A percentile compares a stretch with the other conserved stretches of the same genome.
Conservation (phyloP, 2,113 vertebrate genomes). For the Balaeniceps rex region DNA sequence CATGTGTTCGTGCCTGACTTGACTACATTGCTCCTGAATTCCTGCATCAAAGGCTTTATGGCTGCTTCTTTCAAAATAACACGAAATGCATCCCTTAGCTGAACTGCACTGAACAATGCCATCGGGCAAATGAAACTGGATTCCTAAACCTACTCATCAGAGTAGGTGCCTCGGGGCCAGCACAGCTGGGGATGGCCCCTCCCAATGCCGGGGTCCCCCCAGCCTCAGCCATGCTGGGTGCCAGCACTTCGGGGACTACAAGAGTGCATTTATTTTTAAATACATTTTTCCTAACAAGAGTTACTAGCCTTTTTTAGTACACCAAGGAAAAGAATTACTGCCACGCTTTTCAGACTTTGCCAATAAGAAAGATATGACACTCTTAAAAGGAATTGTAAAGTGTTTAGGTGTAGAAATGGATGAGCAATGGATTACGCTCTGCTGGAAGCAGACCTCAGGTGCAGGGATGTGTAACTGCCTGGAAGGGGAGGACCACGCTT, state of each 20-base stretch:
- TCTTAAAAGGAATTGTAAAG: background rate
- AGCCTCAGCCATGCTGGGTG: background rate
- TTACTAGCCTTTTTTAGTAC: background rate
- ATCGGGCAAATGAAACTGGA: background rate
- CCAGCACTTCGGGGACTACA: background rate
- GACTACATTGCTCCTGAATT: background rate
- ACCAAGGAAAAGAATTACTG: background rate
- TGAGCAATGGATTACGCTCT: background rate
- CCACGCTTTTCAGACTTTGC: background rate
- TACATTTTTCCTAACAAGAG: background rate
- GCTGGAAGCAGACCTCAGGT: background rate
- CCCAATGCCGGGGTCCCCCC: fast-evolving
- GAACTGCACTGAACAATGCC: background rate
- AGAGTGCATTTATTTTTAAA: background rate
- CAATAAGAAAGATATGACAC: background rate
- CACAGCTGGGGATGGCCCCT: background rate
- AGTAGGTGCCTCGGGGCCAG: background rate
- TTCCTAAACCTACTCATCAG: background rate
- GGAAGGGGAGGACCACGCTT: background rate
- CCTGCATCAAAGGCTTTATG: background rate
- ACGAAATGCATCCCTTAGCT: background rate
- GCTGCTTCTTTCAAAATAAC: background rate
- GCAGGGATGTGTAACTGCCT: background rate
- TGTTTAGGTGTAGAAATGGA: background rate
- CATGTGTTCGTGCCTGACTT: background rate